Base-by-base conservation (phyloP, 2,888 invertebrate genomes). In the Lamellibrachia columna region DNA sequence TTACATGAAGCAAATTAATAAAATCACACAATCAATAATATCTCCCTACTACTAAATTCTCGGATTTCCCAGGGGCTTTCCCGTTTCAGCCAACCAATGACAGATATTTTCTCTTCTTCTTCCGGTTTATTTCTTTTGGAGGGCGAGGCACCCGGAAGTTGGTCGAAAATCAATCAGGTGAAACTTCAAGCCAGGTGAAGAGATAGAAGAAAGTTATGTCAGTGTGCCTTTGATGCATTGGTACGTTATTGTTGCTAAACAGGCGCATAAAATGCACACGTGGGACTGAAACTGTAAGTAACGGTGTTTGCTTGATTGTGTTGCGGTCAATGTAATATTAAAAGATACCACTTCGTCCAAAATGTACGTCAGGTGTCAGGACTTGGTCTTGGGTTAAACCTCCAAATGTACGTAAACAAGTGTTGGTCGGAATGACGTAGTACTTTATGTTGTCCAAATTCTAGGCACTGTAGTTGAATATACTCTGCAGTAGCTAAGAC, bases 111-210 rank as follows among this genome's bases (percentile, higher is more conserved):
- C 75, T 22, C 75, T 75, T 22, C 75, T 75, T 75, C n/a, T 75
- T 75, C 75, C 75, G 75, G 75, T 75, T 75, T 75, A 75, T 75
- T 75, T 75, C 75, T 15, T 75, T 75, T 22, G 75, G 75, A 75
- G 75, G 75, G 75, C 75, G 75, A 75, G 75, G 75, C 75, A 75
- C 75, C 75, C 75, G 75, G 75, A 75, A 75, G 75, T 75, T 22
- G 75, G 75, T 22, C 22, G 75, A 75, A 75, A 75, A 75, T 75
- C 22, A 75, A n/a, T 15, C 75, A 22, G 75, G 75, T 75, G 75
- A n/a, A 75, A 11, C 75, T 22, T 75, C n/a, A 15, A 75, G 75
- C 75, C 75, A 75, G 75, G 75, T 75, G n/a, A 75, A 75, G 1
- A 75, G 22, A 15, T n/a, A 0, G n/a, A 6, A 75, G 75, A 75